Conservation (phyloP, 2,797 vertebrate species). For the Danio choprae region DNA sequence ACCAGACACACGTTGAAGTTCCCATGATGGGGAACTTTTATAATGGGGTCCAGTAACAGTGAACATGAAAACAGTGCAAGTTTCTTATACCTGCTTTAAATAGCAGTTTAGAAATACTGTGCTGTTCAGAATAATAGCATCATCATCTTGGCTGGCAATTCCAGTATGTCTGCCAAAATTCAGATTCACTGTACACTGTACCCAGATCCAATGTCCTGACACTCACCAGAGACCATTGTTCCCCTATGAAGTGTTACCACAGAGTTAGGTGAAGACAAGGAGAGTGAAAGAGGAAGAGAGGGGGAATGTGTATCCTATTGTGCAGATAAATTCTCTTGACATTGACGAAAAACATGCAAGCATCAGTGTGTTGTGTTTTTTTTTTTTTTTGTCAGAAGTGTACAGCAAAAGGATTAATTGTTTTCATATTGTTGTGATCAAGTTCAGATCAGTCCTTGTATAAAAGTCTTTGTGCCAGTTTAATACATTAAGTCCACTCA, state of each 20-base stretch:
- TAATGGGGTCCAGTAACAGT: slow-evolving; percentile 4
- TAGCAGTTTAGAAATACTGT: slow-evolving; percentile 32
- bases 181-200: slow-evolving; percentile 23
- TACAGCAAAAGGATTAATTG: slow-evolving; percentile 6
- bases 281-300: not conserved
- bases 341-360: slow-evolving; percentile 11
- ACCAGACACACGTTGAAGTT: no score
- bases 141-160: slow-evolving; percentile 42
- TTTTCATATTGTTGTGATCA: slow-evolving; percentile 18
- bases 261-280: slow-evolving; percentile 37
- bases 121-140: slow-evolving; percentile 39
- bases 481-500: not conserved
- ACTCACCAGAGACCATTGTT: slow-evolving; percentile 35
- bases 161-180: slow-evolving; percentile 41
- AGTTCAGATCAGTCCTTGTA: not conserved
- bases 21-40: no score
- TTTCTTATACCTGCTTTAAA: slow-evolving; percentile 38
- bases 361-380: not conserved
- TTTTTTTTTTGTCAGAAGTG: no score
- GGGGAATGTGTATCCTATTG: not conserved
- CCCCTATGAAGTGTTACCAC: slow-evolving; percentile 32
- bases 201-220: slow-evolving; percentile 30
- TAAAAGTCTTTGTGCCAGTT: not conserved
- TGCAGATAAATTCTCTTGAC: not conserved
- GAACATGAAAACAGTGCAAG: slow-evolving; percentile 23